Evolutionary conservation across 1,140 invertebrate genomes (phyloP).

Genomic region (Luehdorfia chinensis): DNA sequence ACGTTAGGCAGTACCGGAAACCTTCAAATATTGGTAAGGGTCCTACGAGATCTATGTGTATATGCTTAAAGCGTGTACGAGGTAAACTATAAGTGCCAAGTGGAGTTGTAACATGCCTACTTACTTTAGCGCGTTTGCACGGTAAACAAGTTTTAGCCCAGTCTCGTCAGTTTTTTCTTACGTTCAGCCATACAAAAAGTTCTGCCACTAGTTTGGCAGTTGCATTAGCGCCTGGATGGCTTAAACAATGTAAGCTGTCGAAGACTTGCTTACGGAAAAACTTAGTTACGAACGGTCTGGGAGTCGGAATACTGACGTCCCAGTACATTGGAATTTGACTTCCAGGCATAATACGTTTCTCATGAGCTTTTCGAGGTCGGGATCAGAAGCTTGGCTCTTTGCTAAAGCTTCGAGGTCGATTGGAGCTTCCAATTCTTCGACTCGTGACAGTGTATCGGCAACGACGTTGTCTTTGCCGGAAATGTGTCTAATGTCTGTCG

Average conservation of each 20-base stretch:
- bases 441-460: too few relatives aligned
- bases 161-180: background rate
- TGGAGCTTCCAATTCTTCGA: too few relatives aligned
- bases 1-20: slow-evolving; percentile 12
- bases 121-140: slow-evolving; percentile 9
- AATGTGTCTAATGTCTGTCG: too few relatives aligned
- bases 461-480: too few relatives aligned
- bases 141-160: background rate
- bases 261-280: slow-evolving; percentile 6
- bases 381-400: background rate
- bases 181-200: slow-evolving; percentile 2
- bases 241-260: slow-evolving; percentile 4
- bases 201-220: slow-evolving; percentile 1
- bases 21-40: slow-evolving; percentile 10
- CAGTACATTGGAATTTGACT: background rate
- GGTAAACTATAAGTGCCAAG: background rate
- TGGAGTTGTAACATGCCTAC: slow-evolving; percentile 5
- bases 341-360: too few relatives aligned
- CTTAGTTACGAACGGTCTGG: background rate
- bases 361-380: too few relatives aligned
- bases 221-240: slow-evolving; percentile 6
- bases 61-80: background rate
- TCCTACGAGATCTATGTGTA: slow-evolving; percentile 14
- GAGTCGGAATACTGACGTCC: background rate
- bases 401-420: too few relatives aligned